These are phyloP conservation scores for Chrysocyon brachyurus DNA, from an alignment of 2,797 vertebrate genomes.

Conservation along the genomic window DNA sequence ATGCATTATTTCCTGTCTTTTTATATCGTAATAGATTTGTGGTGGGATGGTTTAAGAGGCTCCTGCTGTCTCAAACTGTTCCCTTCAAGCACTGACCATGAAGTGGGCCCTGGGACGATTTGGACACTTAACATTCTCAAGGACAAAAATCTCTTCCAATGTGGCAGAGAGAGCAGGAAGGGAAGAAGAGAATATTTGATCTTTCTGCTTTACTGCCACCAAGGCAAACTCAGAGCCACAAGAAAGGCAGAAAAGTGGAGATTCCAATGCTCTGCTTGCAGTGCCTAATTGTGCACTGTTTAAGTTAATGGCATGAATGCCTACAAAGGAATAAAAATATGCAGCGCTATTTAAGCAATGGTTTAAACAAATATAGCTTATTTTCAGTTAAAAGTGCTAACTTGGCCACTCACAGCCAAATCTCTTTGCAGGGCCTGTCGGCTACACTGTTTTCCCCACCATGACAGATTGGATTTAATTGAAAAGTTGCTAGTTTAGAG, in stretches of 20 bases:
- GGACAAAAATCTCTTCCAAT: conserved; percentile 74
- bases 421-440: conserved; percentile 69
- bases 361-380: conserved; percentile 75
- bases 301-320: conserved; percentile 58
- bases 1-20: conserved; percentile 56
- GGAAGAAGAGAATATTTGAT: conserved; percentile 61
- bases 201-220: conserved; percentile 36
- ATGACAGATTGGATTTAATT: conserved; percentile 88
- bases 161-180: conserved; percentile 67
- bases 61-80: conserved; percentile 68
- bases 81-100: conserved; percentile 61
- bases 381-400: conserved; percentile 64
- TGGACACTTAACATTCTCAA: conserved; percentile 76
- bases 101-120: conserved; percentile 74
- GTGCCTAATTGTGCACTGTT: conserved; percentile 64
- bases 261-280: conserved; percentile 71
- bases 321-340: conserved; percentile 48
- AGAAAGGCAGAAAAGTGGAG: conserved; percentile 74
- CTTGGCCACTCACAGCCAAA: conserved; percentile 76
- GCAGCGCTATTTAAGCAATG: conserved; percentile 70
- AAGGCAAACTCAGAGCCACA: conserved; percentile 29
- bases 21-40: conserved; percentile 66
- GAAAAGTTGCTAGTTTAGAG: conserved; percentile 86
- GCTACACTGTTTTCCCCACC: conserved; percentile 69
- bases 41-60: conserved; percentile 44